A percentile compares a stretch with the other conserved stretches of the same genome.
Evolutionary conservation across 2,888 invertebrate genomes (phyloP).

Genomic region (Agriopis leucophaearia): DNA sequence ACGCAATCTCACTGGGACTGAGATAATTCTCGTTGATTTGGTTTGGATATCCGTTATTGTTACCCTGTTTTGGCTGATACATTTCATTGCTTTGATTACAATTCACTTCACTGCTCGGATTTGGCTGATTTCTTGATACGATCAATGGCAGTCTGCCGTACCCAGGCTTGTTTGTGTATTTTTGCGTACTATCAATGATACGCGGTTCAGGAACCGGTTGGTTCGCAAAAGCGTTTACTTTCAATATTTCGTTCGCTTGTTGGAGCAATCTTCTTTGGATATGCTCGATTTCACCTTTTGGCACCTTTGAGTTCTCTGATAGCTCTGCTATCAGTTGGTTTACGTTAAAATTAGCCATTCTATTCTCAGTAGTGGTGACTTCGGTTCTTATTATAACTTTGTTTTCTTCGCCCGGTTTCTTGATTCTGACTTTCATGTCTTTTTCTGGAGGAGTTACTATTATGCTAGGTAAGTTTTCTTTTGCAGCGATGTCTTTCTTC

Average conservation of each 20-base stretch:
- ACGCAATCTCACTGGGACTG: slow-evolving; percentile 58
- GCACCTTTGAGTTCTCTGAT: slow-evolving; percentile 78
- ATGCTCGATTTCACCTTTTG: slow-evolving; percentile 78
- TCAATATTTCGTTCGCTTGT: slow-evolving; percentile 81
- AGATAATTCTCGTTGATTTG: slow-evolving; percentile 39
- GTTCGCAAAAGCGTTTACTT: slow-evolving; percentile 79
- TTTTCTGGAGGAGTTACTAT: slow-evolving; percentile 72
- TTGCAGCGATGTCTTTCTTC: slow-evolving; percentile 75
- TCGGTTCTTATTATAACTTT: slow-evolving; percentile 53
- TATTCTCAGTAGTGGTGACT: slow-evolving; percentile 59
- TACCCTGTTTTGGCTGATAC: slow-evolving; percentile 21
- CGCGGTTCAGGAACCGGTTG: slow-evolving; percentile 63
- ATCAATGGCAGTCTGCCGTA: slow-evolving; percentile 71
- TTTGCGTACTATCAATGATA: slow-evolving; percentile 71
- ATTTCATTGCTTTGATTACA: slow-evolving; percentile 17
- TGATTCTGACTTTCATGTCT: slow-evolving; percentile 77
- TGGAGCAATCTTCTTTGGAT: slow-evolving; percentile 78
- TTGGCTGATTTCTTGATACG: slow-evolving; percentile 62
- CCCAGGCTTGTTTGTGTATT: slow-evolving; percentile 67
- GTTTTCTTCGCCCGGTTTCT: slow-evolving; percentile 50
- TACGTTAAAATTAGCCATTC: slow-evolving; percentile 73
- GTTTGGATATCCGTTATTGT: slow-evolving; percentile 31
- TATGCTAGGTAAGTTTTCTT: slow-evolving; percentile 68
- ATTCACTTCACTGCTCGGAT: slow-evolving; percentile 42
- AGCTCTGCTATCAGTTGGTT: slow-evolving; percentile 79